Percentiles rank a stretch among this genome's conserved stretches.
These are phyloP conservation scores for Coenonympha arcania DNA, from an alignment of 2,888 invertebrate genomes.

Conservation along the genomic window DNA sequence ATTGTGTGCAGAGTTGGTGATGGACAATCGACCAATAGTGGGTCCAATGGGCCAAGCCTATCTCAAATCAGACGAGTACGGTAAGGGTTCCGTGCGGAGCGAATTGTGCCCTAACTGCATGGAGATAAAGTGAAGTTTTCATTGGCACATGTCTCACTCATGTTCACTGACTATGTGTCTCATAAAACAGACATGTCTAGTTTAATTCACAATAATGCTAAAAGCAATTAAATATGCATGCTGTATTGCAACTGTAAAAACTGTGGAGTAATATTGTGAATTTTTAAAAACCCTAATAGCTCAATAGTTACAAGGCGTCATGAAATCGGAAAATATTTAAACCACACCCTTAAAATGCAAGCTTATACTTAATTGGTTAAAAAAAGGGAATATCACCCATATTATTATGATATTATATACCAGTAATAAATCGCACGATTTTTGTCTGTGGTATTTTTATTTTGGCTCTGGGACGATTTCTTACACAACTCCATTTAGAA, in stretches of 20 bases:
- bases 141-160: slow-evolving; percentile 36
- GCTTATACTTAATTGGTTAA: no score
- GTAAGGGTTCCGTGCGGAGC: slow-evolving; percentile 73
- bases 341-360: no score
- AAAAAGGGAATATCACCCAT: no score
- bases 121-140: slow-evolving; percentile 53
- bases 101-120: slow-evolving; percentile 63
- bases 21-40: slow-evolving; percentile 84
- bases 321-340: no score
- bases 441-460: no score
- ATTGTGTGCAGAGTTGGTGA: slow-evolving; percentile 76
- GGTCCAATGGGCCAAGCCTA: slow-evolving; percentile 86
- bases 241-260: neutral
- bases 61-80: slow-evolving; percentile 87
- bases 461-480: no score
- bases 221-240: neutral
- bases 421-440: no score
- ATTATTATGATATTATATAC: no score
- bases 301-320: no score
- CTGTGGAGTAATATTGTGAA: no score
- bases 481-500: no score
- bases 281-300: no score
- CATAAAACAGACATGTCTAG: slow-evolving; percentile 45
- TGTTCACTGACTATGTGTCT: slow-evolving; percentile 47
- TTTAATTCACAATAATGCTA: slow-evolving; percentile 32